A percentile compares a stretch with the other conserved stretches of the same genome.
phyloP scores from a whole-genome alignment of 2,888 invertebrate genomes.

The Paralinhomoeus sp. region DNA sequence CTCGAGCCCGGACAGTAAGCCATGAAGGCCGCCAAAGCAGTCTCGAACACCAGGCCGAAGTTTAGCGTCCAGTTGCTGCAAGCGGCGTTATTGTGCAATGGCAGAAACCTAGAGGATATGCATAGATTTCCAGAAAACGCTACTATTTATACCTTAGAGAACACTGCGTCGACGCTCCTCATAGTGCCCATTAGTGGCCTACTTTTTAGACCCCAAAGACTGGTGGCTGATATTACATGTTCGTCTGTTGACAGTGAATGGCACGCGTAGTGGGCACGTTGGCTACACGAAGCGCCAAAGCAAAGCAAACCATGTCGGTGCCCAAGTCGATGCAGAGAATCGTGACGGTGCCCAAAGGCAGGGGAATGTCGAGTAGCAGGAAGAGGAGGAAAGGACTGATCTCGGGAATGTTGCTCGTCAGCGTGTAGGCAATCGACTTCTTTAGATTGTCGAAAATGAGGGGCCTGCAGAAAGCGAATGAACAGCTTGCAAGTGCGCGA shows the following conservation, averaged over 20 bases:
- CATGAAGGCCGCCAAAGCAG: constrained; percentile 10
- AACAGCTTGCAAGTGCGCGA: no score
- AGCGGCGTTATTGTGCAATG: neutral
- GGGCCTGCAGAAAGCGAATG: no score
- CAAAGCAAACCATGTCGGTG: constrained; percentile 37
- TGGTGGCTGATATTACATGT: no score
- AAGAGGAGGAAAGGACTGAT: constrained; percentile 35
- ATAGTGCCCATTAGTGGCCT: constrained; percentile 74
- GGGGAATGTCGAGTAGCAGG: constrained; percentile 33
- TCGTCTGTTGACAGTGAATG: no score
- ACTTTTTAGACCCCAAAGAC: constrained; percentile 38
- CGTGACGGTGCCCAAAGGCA: constrained; percentile 35
- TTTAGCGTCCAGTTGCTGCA: constrained; percentile 15
- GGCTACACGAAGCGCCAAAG: no score
- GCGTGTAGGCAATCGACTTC: constrained; percentile 35
- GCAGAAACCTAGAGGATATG: no score
- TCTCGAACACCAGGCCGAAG: constrained; percentile 15
- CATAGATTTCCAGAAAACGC: no score
- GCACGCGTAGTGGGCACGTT: no score
- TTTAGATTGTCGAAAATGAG: constrained; percentile 36
- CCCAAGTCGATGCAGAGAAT: constrained; percentile 37
- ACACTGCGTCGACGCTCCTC: constrained; percentile 41
- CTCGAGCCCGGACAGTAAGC: constrained; percentile 64
- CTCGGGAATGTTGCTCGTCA: constrained; percentile 35
- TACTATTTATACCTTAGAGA: no score